Percentiles rank a stretch among this genome's conserved stretches.
Conservation (phyloP, 2,113 vertebrate species). For the Prolemur simus region DNA sequence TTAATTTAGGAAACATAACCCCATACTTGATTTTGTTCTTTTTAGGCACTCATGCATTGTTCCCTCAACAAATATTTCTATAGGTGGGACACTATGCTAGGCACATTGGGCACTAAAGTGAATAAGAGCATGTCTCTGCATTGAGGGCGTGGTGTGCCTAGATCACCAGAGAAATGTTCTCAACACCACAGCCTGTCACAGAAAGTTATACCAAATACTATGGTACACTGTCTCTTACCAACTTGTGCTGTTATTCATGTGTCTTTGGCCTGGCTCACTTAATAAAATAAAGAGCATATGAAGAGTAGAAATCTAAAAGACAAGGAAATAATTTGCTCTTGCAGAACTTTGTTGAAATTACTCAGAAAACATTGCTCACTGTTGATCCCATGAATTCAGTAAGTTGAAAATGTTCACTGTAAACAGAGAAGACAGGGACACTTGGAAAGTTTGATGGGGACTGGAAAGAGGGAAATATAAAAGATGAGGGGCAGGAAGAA, state of each 20-base stretch:
- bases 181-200: neutral
- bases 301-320: neutral
- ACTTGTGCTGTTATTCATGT: neutral
- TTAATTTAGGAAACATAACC: neutral
- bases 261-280: neutral
- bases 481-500: neutral
- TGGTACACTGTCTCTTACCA: neutral
- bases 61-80: neutral
- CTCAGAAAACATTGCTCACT: neutral
- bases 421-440: neutral
- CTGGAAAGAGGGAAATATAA: neutral
- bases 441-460: neutral
- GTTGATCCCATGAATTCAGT: neutral
- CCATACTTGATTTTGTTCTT: neutral
- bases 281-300: neutral
- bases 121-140: neutral
- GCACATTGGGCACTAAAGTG: neutral
- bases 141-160: neutral
- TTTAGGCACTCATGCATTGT: neutral
- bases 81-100: neutral
- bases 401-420: neutral
- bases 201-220: neutral
- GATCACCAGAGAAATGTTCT: neutral
- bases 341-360: neutral
- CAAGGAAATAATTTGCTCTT: neutral